phyloP scores from a whole-genome alignment of 2,113 vertebrate genomes.

The Macroglossus sobrinus region DNA sequence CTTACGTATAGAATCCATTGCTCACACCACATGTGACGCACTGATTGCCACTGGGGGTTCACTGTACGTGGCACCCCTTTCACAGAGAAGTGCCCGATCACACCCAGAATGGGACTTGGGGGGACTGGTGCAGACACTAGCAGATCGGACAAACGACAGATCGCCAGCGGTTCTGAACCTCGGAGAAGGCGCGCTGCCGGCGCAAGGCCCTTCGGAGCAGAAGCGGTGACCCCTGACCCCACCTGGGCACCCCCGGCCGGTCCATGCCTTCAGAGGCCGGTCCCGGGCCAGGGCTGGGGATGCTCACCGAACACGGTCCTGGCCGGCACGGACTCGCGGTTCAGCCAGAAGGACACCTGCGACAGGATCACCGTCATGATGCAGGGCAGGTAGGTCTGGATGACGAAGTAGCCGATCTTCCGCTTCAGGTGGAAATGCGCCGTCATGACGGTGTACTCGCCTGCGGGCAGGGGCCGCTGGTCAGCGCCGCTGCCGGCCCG shows the following conservation, averaged over 20 bases:
- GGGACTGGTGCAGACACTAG: background rate
- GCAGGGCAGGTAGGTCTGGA: constrained; percentile 98
- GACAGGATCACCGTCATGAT: constrained; percentile 99
- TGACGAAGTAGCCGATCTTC: constrained; percentile 98
- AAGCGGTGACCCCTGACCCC: background rate
- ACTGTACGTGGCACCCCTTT: background rate
- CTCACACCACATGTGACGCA: background rate
- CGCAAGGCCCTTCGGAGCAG: background rate
- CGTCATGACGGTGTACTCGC: constrained; percentile 98
- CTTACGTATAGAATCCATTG: background rate
- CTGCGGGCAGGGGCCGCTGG: constrained; percentile 75
- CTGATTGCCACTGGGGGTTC: background rate
- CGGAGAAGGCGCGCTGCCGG: background rate
- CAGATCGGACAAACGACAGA: background rate
- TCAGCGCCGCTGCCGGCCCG: too few species aligned
- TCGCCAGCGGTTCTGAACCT: background rate
- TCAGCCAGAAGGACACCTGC: constrained; percentile 98
- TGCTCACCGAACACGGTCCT: constrained; percentile 97
- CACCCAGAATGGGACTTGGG: background rate
- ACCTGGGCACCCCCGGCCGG: too few species aligned
- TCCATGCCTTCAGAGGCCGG: too few species aligned
- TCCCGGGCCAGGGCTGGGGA: background rate
- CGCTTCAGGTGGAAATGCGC: constrained; percentile 98
- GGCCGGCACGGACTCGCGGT: constrained; percentile 96
- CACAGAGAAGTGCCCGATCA: background rate